These are phyloP conservation scores for Heterodera schachtii DNA, from an alignment of 1,140 invertebrate genomes.

Conservation along the genomic window DNA sequence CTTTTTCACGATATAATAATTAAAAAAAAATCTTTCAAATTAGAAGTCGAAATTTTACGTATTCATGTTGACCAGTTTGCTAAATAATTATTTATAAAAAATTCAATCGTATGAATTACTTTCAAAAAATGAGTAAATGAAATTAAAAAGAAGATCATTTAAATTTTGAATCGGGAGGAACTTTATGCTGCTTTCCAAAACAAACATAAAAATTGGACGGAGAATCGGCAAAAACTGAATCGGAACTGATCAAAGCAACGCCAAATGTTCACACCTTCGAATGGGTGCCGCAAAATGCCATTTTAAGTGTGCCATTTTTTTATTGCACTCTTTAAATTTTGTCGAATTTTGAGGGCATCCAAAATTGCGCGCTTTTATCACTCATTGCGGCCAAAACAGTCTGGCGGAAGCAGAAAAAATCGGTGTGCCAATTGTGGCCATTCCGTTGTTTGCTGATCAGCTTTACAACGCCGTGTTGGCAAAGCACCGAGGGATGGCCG, in stretches of 20 bases:
- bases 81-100: no score
- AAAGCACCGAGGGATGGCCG: conserved; percentile 54
- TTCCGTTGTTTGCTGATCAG: conserved; percentile 75
- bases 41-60: no score
- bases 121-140: no score
- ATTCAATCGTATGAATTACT: no score
- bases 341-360: conserved; percentile 70
- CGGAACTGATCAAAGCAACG: conserved; percentile 25
- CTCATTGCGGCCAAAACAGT: conserved; percentile 74
- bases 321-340: conserved; percentile 30
- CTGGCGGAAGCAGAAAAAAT: conserved; percentile 72
- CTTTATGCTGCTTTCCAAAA: no score
- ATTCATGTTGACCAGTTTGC: no score
- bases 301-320: conserved; percentile 68
- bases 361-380: conserved; percentile 74
- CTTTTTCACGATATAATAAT: no score
- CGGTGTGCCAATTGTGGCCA: conserved; percentile 73
- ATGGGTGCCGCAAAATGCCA: conserved; percentile 76
- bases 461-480: conserved; percentile 66
- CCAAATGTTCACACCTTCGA: conserved; percentile 66
- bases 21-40: no score
- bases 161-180: no score
- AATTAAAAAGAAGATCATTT: no score
- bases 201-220: conserved; percentile 47
- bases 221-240: conserved; percentile 31